phyloP scores from a whole-genome alignment of 2,797 vertebrate genomes.

The Buceros bicornis region DNA sequence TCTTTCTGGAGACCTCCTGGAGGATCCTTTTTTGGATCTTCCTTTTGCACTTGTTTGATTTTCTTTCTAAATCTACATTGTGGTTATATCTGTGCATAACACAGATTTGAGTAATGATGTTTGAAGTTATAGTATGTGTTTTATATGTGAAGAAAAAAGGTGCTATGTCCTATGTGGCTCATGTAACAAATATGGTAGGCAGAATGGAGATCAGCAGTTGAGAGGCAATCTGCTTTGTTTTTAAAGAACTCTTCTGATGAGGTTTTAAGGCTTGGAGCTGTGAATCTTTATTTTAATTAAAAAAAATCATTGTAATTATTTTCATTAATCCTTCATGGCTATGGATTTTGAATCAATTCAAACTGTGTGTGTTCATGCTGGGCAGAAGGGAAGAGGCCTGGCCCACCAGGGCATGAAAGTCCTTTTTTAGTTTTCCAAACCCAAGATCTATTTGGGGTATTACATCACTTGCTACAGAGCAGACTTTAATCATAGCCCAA shows the following conservation, averaged over 20 bases:
- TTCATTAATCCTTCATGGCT: neutral
- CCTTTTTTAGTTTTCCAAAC: neutral
- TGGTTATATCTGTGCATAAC: neutral
- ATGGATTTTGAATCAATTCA: neutral
- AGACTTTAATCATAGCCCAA: neutral
- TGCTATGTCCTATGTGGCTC: neutral
- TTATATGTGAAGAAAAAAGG: neutral
- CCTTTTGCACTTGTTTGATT: fast-evolving
- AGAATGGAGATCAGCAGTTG: neutral
- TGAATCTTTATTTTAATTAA: neutral
- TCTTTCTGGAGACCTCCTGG: too few relatives aligned
- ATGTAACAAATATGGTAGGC: neutral
- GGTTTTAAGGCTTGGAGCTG: neutral
- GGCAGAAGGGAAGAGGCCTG: neutral
- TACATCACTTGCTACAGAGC: neutral
- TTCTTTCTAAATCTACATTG: neutral
- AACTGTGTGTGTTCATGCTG: neutral
- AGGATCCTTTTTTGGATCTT: too few relatives aligned
- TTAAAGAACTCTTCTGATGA: neutral
- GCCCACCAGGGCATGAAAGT: neutral
- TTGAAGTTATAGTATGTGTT: neutral
- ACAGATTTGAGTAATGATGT: neutral
- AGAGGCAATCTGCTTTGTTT: neutral
- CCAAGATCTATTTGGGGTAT: neutral
- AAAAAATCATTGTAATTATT: neutral